Evolutionary conservation across 2,797 vertebrate genomes (phyloP).

Genomic region (Silurus aristotelis): DNA sequence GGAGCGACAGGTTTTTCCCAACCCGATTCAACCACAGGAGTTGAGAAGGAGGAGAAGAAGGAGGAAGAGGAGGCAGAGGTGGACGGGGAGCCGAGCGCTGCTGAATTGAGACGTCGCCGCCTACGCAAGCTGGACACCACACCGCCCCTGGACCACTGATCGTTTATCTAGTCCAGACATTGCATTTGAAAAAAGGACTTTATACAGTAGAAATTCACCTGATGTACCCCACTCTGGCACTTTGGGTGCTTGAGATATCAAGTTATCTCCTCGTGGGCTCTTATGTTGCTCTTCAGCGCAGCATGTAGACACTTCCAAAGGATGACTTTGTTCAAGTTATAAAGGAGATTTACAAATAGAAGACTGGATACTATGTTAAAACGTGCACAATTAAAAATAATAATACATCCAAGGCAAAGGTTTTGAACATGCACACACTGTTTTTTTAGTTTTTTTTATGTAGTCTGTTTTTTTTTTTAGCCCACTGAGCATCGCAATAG

Average conservation of each 20-base stretch:
- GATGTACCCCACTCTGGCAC: constrained; percentile 29
- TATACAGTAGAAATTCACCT: constrained; percentile 40
- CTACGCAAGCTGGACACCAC: constrained; percentile 88
- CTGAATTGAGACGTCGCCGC: constrained; percentile 84
- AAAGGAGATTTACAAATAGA: constrained; percentile 10
- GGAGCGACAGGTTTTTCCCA: constrained; percentile 66
- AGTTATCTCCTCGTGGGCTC: constrained; percentile 25
- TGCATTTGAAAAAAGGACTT: constrained; percentile 36
- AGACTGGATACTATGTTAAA: constrained; percentile 19
- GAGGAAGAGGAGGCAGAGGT: constrained; percentile 64
- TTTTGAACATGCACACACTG: constrained; percentile 12
- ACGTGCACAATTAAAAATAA: constrained; percentile 21
- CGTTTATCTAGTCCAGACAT: constrained; percentile 4
- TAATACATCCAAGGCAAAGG: constrained; percentile 26
- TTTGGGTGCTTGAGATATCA: constrained; percentile 37
- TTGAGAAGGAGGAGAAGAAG: constrained; percentile 53
- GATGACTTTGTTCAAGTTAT: constrained; percentile 10
- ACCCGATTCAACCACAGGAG: constrained; percentile 62
- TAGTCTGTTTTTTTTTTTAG: neutral
- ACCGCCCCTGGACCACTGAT: constrained; percentile 76
- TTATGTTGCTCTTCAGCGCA: constrained; percentile 35
- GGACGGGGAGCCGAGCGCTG: constrained; percentile 80
- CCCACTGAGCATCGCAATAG: constrained; percentile 19
- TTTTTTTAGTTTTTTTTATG: constrained; percentile 14
- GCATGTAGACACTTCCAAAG: constrained; percentile 32